Conservation (phyloP, 2,797 vertebrate genomes). For the Oryzias dopingdopingensis region DNA sequence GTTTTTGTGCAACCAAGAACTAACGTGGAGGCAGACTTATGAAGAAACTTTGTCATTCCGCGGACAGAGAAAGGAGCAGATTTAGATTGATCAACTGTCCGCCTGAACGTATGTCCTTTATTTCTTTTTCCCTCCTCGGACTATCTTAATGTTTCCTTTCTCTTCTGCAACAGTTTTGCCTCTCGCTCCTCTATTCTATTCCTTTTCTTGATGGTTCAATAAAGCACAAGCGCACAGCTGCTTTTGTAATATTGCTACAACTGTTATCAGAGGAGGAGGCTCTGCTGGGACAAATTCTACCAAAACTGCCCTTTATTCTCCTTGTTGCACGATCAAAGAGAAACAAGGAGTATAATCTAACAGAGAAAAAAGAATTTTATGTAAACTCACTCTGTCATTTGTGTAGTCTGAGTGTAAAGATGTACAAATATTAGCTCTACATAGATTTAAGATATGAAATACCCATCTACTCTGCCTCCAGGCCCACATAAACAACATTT, state of each 20-base stretch:
- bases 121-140: conserved; percentile 9
- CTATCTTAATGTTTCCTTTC: conserved; percentile 11
- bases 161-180: conserved; percentile 2
- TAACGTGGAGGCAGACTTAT: conserved; percentile 14
- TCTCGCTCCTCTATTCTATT: conserved; percentile 1
- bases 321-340: conserved; percentile 18
- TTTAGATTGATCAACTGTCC: conserved; percentile 18
- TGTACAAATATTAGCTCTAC: conserved; percentile 2
- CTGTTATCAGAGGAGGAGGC: conserved; percentile 24
- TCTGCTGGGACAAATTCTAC: conserved; percentile 10
- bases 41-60: conserved; percentile 11
- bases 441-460: no score
- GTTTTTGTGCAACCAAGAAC: conserved; percentile 13
- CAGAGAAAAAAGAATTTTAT: neutral
- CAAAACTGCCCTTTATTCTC: conserved; percentile 35
- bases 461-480: no score
- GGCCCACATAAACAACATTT: no score
- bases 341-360: neutral
- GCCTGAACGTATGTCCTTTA: conserved; percentile 1
- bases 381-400: neutral
- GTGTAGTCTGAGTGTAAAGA: conserved; percentile 7
- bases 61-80: neutral
- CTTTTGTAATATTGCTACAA: conserved; percentile 37
- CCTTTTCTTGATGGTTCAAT: conserved; percentile 26
- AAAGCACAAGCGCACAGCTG: conserved; percentile 15